Evolutionary conservation across 2,113 vertebrate genomes (phyloP).

Genomic region (Melozone crissalis): DNA sequence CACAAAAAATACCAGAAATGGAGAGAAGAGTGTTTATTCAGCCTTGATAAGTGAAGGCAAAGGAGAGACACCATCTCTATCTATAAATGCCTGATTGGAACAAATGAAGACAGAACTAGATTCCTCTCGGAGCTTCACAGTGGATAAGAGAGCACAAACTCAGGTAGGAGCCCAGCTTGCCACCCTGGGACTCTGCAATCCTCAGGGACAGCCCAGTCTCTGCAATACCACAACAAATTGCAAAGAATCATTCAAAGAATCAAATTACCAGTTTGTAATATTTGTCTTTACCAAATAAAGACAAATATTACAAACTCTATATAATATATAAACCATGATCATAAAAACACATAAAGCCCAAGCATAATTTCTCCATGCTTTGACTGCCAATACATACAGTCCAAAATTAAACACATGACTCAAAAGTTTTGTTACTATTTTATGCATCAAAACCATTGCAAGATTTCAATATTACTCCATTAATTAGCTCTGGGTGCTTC

Average conservation of each 20-base stretch:
- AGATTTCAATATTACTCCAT: not conserved
- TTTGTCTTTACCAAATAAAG: too few species aligned
- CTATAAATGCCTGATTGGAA: not conserved
- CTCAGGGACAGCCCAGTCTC: accelerated
- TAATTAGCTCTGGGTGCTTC: not conserved
- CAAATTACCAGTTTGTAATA: not conserved
- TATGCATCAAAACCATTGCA: not conserved
- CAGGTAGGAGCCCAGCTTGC: not conserved
- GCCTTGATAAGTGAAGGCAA: not conserved
- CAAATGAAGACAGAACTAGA: not conserved
- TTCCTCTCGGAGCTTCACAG: not conserved
- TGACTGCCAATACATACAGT: not conserved
- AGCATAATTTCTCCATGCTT: not conserved
- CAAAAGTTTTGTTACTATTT: not conserved
- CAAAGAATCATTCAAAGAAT: not conserved
- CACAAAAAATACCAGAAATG: not conserved
- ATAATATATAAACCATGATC: not conserved
- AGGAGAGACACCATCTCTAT: accelerated
- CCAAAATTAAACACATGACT: not conserved
- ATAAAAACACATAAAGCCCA: not conserved
- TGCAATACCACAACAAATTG: not conserved
- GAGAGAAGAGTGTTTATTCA: not conserved
- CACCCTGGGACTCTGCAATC: accelerated
- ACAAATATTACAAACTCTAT: not conserved
- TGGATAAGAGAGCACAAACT: not conserved